These are phyloP conservation scores for Alces alces DNA, from an alignment of 2,113 vertebrate species.

Conservation along the genomic window DNA sequence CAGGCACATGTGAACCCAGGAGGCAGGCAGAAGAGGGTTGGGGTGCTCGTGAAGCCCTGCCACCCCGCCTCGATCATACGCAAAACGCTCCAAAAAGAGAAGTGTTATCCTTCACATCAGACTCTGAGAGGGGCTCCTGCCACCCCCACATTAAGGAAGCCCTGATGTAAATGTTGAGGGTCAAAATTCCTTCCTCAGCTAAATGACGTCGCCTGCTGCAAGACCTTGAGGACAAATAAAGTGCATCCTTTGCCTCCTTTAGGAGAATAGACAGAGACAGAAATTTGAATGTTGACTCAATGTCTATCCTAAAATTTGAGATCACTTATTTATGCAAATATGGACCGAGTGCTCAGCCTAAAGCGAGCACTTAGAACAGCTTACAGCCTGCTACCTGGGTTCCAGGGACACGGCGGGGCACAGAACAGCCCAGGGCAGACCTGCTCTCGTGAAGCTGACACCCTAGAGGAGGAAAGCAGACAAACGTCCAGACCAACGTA, in stretches of 20 bases:
- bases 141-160: neutral
- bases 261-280: neutral
- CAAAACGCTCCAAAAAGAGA: neutral
- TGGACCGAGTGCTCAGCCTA: neutral
- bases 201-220: neutral
- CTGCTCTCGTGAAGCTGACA: neutral
- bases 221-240: neutral
- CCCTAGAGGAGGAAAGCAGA: neutral
- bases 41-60: accelerated
- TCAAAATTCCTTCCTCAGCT: neutral
- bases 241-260: neutral
- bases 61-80: accelerated
- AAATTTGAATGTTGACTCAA: neutral
- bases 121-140: neutral
- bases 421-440: neutral
- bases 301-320: neutral
- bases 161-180: neutral
- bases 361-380: neutral
- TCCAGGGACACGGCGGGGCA: neutral
- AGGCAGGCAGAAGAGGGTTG: neutral
- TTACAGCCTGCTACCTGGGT: neutral
- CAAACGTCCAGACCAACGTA: neutral
- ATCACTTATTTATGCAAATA: neutral
- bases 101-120: neutral
- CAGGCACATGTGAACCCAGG: neutral